Conservation (phyloP, 2,113 vertebrate species). For the Panthera tigris region DNA sequence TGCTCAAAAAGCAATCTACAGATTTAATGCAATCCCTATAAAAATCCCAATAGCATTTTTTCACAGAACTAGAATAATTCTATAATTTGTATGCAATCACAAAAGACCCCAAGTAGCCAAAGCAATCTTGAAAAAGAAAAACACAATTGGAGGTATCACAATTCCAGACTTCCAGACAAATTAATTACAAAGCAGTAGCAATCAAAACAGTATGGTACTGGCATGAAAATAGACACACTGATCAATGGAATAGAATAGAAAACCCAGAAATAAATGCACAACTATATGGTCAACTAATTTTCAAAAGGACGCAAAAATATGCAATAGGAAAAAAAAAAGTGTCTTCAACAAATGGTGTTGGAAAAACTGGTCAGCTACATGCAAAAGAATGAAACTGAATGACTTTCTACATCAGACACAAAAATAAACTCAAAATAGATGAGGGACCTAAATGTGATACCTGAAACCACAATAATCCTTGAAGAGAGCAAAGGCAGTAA, state of each 20-base stretch:
- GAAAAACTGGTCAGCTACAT: neutral
- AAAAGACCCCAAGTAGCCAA: neutral
- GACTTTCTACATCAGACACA: neutral
- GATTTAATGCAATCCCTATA: neutral
- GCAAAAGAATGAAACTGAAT: neutral
- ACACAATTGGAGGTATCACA: neutral
- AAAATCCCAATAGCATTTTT: neutral
- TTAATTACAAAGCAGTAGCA: neutral
- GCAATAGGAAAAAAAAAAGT: neutral
- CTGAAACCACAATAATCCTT: neutral
- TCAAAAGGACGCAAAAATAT: neutral
- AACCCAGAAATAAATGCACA: neutral
- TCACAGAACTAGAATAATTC: neutral
- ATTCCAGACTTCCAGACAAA: neutral
- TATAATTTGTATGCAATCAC: neutral
- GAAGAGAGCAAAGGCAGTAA: neutral
- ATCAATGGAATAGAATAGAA: neutral
- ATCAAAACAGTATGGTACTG: neutral
- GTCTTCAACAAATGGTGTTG: neutral
- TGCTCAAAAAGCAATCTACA: neutral
- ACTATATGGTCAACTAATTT: neutral
- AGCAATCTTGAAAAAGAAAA: neutral
- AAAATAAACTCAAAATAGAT: neutral
- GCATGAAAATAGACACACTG: neutral
- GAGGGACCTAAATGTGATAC: neutral